phyloP scores from a whole-genome alignment of 2,888 invertebrate species.

The Tuberolachnus salignus region DNA sequence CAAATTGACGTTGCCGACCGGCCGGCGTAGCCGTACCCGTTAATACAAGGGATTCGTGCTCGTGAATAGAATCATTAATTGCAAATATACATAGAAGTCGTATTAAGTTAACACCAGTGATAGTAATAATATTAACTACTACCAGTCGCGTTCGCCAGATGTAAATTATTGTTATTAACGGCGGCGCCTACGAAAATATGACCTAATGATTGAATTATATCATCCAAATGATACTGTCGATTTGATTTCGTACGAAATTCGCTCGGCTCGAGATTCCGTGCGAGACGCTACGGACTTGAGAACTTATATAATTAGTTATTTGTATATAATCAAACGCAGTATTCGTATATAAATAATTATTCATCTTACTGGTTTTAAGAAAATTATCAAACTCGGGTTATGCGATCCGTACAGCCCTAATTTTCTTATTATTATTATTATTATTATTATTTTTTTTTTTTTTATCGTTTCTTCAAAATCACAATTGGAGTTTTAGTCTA shows the following conservation, averaged over 20 bases:
- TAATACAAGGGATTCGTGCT: background rate
- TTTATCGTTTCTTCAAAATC: too few relatives aligned
- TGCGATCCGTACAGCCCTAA: too few relatives aligned
- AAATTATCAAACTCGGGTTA: too few relatives aligned
- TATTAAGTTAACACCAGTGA: slow-evolving; percentile 27
- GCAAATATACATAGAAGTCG: slow-evolving; percentile 1
- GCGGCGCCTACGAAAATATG: slow-evolving; percentile 22
- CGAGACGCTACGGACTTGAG: background rate
- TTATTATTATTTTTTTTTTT: background rate
- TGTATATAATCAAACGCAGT: too few relatives aligned
- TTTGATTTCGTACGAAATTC: slow-evolving; percentile 15
- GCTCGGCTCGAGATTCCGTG: background rate
- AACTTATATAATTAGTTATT: background rate
- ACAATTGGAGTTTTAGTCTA: too few relatives aligned
- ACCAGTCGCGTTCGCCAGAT: background rate
- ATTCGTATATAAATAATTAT: background rate
- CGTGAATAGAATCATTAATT: slow-evolving; percentile 50
- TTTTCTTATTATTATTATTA: background rate
- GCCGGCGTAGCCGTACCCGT: slow-evolving; percentile 7
- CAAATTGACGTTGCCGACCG: slow-evolving; percentile 29
- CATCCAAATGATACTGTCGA: background rate
- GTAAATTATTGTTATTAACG: slow-evolving; percentile 22
- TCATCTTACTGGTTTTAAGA: too few relatives aligned
- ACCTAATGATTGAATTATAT: slow-evolving; percentile 43
- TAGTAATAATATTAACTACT: background rate